phyloP scores from a whole-genome alignment of 2,797 vertebrate genomes.

The Eulemur albifrons region DNA sequence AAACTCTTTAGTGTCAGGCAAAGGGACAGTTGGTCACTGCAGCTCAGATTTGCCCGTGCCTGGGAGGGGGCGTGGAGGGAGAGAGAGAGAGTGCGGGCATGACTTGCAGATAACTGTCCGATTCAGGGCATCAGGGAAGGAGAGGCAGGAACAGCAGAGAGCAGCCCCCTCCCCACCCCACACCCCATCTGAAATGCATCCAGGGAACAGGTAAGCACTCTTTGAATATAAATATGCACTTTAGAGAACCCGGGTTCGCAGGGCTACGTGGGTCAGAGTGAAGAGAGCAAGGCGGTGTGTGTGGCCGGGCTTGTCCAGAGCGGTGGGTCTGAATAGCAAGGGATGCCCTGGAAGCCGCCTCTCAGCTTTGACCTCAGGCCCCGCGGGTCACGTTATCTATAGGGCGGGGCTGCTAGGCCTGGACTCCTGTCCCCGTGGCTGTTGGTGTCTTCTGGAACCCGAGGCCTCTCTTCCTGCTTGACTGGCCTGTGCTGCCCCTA shows the following conservation, averaged over 20 bases:
- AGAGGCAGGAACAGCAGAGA: background rate
- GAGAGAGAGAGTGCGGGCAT: rapidly evolving
- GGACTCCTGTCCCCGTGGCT: rapidly evolving
- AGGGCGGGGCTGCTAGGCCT: rapidly evolving
- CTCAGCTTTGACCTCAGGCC: no score
- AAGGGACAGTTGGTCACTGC: rapidly evolving
- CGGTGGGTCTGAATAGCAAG: no score
- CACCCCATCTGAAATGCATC: rapidly evolving
- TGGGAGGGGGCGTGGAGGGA: background rate
- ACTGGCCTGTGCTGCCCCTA: no score
- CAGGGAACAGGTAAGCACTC: rapidly evolving
- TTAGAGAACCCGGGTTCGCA: rapidly evolving
- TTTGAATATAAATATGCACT: rapidly evolving
- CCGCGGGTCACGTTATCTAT: rapidly evolving
- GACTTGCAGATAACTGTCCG: no score
- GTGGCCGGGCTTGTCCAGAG: rapidly evolving
- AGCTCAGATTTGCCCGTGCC: background rate
- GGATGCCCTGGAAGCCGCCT: rapidly evolving
- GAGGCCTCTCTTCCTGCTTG: background rate
- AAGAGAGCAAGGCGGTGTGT: rapidly evolving
- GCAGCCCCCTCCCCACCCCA: rapidly evolving
- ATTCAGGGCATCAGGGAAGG: background rate
- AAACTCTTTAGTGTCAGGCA: background rate
- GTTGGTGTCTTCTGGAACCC: background rate
- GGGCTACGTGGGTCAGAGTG: background rate